These are phyloP conservation scores for Axis porcinus DNA, from an alignment of 2,113 vertebrate genomes.

Conservation along the genomic window DNA sequence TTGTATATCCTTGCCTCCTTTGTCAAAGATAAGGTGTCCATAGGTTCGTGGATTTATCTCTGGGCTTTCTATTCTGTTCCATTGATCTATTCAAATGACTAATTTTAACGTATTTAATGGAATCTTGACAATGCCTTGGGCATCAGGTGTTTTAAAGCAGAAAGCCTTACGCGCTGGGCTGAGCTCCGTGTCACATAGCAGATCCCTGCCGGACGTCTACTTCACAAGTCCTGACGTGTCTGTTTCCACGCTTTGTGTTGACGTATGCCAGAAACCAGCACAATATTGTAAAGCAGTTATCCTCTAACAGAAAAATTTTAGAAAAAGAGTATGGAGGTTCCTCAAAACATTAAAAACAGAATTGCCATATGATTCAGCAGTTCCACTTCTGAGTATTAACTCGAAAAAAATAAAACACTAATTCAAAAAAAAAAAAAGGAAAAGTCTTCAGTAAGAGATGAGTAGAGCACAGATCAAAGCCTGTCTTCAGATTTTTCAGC, in stretches of 20 bases:
- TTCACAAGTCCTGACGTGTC: accelerated
- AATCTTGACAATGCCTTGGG: background rate
- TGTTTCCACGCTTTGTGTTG: background rate
- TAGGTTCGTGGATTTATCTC: too few species aligned
- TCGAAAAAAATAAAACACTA: background rate
- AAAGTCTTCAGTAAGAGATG: background rate
- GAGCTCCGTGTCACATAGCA: background rate
- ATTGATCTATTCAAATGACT: background rate
- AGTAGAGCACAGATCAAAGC: background rate
- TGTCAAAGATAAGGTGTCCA: too few species aligned
- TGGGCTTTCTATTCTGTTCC: too few species aligned
- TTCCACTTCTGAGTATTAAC: background rate
- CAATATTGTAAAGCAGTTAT: background rate
- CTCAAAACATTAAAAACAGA: background rate
- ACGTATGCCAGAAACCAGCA: background rate
- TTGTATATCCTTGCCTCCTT: too few species aligned
- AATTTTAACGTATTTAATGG: background rate
- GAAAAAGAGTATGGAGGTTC: background rate
- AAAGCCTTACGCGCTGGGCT: background rate
- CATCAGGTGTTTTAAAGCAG: background rate
- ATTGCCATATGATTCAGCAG: background rate
- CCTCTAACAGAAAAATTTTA: background rate
- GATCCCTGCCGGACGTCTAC: background rate
- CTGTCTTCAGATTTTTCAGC: background rate
- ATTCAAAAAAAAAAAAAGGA: background rate